phyloP scores from a whole-genome alignment of 2,113 vertebrate genomes.

The Coryphaenoides rupestris region DNA sequence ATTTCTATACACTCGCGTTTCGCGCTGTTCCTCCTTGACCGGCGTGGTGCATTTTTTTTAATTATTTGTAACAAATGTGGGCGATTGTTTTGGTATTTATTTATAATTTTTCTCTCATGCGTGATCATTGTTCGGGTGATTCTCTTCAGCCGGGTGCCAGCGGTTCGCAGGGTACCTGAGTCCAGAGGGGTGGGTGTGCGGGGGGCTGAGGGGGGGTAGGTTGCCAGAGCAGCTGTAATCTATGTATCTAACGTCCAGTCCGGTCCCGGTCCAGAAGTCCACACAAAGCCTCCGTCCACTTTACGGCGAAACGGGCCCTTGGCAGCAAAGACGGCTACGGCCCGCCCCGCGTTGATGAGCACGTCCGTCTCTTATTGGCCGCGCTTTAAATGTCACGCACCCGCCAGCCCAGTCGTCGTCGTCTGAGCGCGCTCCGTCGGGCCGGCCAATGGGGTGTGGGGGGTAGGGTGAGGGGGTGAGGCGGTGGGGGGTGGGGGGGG shows the following conservation, averaged over 20 bases:
- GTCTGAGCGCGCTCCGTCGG: too few relatives aligned
- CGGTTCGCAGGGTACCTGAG: slow-evolving; percentile 46
- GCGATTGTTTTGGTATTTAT: too few relatives aligned
- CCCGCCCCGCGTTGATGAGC: slow-evolving; percentile 60
- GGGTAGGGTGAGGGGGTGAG: too few relatives aligned
- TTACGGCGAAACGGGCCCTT: slow-evolving; percentile 26
- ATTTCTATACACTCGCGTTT: neutral
- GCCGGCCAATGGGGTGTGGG: slow-evolving; percentile 39
- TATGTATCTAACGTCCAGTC: too few relatives aligned
- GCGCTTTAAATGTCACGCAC: slow-evolving; percentile 60
- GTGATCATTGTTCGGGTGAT: slow-evolving; percentile 44
- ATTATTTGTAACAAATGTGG: slow-evolving; percentile 34
- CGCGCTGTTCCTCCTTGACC: neutral
- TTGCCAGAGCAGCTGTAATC: slow-evolving; percentile 60
- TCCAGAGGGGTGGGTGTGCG: slow-evolving; percentile 38
- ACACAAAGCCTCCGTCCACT: slow-evolving; percentile 48
- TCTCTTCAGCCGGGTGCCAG: slow-evolving; percentile 48
- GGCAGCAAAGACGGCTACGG: too few relatives aligned
- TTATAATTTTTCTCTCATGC: too few relatives aligned
- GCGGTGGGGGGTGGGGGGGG: too few relatives aligned
- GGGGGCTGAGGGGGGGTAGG: too few relatives aligned
- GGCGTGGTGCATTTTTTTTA: slow-evolving; percentile 61
- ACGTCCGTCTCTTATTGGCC: slow-evolving; percentile 55
- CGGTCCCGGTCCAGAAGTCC: too few relatives aligned
- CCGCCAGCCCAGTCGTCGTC: slow-evolving; percentile 55